Base-by-base conservation (phyloP, 2,888 invertebrate genomes). In the Phortica magna region DNA sequence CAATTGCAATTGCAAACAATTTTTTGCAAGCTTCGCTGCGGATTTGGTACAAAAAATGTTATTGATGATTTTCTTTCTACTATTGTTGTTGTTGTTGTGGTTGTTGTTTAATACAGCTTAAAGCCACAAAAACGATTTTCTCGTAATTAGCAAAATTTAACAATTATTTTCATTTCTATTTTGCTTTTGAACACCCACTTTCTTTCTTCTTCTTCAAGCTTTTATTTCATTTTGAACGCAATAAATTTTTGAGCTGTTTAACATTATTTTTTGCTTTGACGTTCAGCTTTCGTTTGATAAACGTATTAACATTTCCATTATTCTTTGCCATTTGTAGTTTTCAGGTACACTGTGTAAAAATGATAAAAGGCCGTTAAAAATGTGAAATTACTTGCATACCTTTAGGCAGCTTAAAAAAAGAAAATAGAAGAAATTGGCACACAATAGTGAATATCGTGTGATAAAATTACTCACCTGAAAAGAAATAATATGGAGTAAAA, bases 1-100 rank as follows among this genome's bases (percentile, higher is more conserved):
- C 31, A 31, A 4, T 31, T 31, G 31, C 31, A 31, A 19, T n/a
- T 70, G 42, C 55, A 48, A 55, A 71, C 78, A 57, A 78, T 81
- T 77, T 75, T 61, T 80, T 78, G 83, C 85, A 89, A 86, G 90
- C 90, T 87, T 90, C 87, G 88, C 79, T 90, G 90, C 87, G 84
- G 89, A 90, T 90, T 89, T 88, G 84, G 90, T 84, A 85, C 90
- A 90, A 84, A 48, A 48, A 31, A 31, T 31, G 3, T 61, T 61
- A 19, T 22, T 61, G 61, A 17, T 61, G 22, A n/a, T 61, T 22
- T 22, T 61, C 61, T 61, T 22, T 9, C 9, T 55, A 55, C 55
- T 55, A 55, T 1, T 55, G 55, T 17, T 55, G 14, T 81, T 81
- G 79, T 42, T 71, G 42, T 55, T 41, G 74, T 79, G 79, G 81